Conservation (phyloP, 2,797 vertebrate genomes). For the Pachyuromys duprasi region DNA sequence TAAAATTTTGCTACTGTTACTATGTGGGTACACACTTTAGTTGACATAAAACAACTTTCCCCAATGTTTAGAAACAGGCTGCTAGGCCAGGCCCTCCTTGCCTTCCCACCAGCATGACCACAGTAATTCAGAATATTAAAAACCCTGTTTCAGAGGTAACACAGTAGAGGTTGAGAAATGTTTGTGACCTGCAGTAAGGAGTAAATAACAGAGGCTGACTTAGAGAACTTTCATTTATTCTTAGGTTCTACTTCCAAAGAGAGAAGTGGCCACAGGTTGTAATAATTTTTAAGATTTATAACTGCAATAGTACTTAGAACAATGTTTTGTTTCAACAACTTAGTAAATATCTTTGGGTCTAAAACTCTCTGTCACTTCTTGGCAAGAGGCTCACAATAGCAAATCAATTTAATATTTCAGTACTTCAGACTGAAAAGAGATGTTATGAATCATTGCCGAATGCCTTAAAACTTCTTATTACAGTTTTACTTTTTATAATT, state of each 20-base stretch:
- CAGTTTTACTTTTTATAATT: neutral
- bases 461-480: neutral
- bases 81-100: constrained; percentile 25
- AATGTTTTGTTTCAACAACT: neutral
- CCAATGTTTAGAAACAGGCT: neutral
- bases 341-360: neutral
- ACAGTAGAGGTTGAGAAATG: neutral
- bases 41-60: constrained; percentile 9
- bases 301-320: neutral
- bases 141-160: neutral
- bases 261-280: neutral
- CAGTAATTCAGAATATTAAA: neutral
- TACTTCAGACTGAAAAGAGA: neutral
- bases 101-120: neutral
- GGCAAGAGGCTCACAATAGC: neutral
- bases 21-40: constrained; percentile 4
- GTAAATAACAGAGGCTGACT: constrained; percentile 34
- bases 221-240: constrained; percentile 15
- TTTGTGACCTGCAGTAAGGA: constrained; percentile 19
- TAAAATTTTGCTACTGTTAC: neutral
- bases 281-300: neutral
- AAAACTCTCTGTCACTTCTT: neutral
- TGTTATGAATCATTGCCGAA: neutral
- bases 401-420: constrained; percentile 12
- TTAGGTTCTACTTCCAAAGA: constrained; percentile 1